Evolutionary conservation across 1,140 invertebrate genomes (phyloP).

Genomic region (Lineus longissimus): DNA sequence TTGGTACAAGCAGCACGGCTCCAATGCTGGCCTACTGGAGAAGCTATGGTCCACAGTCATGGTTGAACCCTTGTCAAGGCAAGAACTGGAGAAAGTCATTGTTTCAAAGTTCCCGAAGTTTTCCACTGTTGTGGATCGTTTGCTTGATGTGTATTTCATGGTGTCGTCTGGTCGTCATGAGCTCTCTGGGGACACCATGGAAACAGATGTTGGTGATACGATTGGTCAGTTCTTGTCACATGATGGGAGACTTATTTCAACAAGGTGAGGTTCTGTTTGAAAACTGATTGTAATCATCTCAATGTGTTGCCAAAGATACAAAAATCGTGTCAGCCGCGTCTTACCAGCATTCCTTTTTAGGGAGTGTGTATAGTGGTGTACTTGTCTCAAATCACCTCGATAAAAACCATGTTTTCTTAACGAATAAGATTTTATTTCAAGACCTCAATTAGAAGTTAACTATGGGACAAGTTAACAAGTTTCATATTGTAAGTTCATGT

Average conservation of each 20-base stretch:
- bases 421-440: not conserved
- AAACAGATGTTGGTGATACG: constrained; percentile 20
- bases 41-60: constrained; percentile 80
- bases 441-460: not conserved
- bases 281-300: too few relatives aligned
- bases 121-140: constrained; percentile 68
- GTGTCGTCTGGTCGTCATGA: constrained; percentile 70
- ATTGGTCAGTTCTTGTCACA: constrained; percentile 40
- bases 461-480: not conserved
- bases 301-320: too few relatives aligned
- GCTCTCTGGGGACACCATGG: constrained; percentile 14
- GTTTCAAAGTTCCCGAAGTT: constrained; percentile 64
- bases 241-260: constrained; percentile 52
- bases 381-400: too few relatives aligned
- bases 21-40: constrained; percentile 48
- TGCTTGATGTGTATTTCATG: constrained; percentile 80
- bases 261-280: constrained; percentile 53
- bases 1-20: constrained; percentile 64
- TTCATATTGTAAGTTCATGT: not conserved
- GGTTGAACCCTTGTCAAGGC: constrained; percentile 71
- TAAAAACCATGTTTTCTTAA: not conserved
- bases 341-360: too few relatives aligned
- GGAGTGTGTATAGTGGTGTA: too few relatives aligned
- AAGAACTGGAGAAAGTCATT: constrained; percentile 68
- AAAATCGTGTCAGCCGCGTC: too few relatives aligned